A percentile compares a stretch with the other conserved stretches of the same genome.
Evolutionary conservation across 1,140 invertebrate species (phyloP).

Genomic region (Palaemon carinicauda): DNA sequence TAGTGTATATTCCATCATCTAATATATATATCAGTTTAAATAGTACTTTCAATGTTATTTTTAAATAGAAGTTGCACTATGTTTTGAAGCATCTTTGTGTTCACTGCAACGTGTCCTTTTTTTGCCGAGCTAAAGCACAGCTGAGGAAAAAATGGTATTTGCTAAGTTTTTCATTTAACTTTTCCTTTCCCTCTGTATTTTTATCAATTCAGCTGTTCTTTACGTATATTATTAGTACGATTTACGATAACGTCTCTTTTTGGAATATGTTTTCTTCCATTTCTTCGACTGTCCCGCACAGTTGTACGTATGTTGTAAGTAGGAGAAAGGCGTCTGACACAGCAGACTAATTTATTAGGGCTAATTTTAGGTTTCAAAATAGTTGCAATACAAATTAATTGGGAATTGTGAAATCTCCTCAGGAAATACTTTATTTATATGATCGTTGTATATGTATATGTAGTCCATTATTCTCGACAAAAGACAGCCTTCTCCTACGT

Average conservation of each 20-base stretch:
- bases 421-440: not conserved
- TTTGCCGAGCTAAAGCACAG: not conserved
- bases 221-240: too few relatives aligned
- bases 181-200: not conserved
- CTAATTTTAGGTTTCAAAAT: too few relatives aligned
- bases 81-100: not conserved
- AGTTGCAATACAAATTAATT: too few relatives aligned
- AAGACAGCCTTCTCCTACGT: slow-evolving; percentile 10
- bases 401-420: not conserved
- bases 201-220: too few relatives aligned
- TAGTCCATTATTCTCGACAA: not conserved
- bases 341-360: too few relatives aligned
- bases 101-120: not conserved
- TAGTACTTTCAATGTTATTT: not conserved
- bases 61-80: not conserved
- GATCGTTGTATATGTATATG: not conserved
- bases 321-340: too few relatives aligned
- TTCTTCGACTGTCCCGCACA: too few relatives aligned
- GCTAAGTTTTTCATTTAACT: not conserved
- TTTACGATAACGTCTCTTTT: too few relatives aligned
- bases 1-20: not conserved
- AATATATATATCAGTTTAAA: not conserved
- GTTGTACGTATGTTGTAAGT: too few relatives aligned
- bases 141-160: not conserved
- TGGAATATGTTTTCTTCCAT: not conserved